Evolutionary conservation across 2,797 vertebrate species (phyloP).

Genomic region (Sebastiscus tertius): DNA sequence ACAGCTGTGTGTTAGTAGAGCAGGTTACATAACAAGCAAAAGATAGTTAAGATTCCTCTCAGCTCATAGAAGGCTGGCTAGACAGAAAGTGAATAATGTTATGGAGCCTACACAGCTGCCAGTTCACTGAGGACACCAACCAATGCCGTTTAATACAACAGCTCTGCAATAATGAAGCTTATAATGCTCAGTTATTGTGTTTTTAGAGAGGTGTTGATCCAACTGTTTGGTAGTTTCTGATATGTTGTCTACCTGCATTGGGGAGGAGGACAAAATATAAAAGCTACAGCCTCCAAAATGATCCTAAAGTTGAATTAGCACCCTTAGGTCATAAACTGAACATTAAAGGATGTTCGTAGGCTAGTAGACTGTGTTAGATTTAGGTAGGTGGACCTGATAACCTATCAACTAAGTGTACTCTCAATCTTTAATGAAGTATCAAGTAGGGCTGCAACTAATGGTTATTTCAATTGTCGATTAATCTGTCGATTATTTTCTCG

Average conservation of each 20-base stretch:
- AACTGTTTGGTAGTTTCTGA: background rate
- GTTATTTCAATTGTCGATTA: too few species aligned
- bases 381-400: background rate
- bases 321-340: background rate
- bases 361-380: background rate
- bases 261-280: background rate
- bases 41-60: conserved; percentile 50
- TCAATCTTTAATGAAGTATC: too few species aligned
- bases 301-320: background rate
- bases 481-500: too few species aligned
- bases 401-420: too few species aligned
- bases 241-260: too few species aligned
- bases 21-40: conserved; percentile 60
- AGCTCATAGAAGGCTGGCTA: conserved; percentile 14
- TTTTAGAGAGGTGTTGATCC: background rate
- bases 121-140: background rate
- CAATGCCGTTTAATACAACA: too few species aligned
- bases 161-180: too few species aligned
- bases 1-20: conserved; percentile 14
- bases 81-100: conserved; percentile 30
- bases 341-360: background rate
- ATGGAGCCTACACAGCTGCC: background rate
- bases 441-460: too few species aligned
- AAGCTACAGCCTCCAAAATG: background rate
- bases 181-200: background rate